Evolutionary conservation across 23 tunicate species (phyloP).

Genomic region (Styela clava): DNA sequence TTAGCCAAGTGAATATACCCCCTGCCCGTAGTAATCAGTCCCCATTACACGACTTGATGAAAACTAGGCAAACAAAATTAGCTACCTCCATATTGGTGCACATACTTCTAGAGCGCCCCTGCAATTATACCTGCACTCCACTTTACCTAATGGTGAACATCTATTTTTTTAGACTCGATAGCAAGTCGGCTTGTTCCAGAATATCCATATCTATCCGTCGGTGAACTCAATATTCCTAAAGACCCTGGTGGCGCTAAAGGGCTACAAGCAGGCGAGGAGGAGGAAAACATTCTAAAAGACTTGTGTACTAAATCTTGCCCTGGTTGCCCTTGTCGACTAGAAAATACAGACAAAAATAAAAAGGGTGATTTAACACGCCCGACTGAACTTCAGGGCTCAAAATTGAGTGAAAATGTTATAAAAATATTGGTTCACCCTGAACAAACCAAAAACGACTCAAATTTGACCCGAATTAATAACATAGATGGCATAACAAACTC

Average conservation of each 20-base stretch:
- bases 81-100: too few relatives aligned
- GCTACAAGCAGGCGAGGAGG: neutral
- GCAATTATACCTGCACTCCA: too few relatives aligned
- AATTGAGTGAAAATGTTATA: neutral
- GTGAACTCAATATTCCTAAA: constrained; percentile 21
- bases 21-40: too few relatives aligned
- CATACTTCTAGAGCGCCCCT: too few relatives aligned
- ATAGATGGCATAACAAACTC: neutral
- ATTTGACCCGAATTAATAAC: neutral
- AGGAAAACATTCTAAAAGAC: constrained; percentile 5
- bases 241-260: constrained; percentile 16
- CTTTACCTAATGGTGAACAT: too few relatives aligned
- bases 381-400: neutral
- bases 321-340: constrained; percentile 50
- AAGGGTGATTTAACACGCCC: neutral
- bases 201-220: constrained; percentile 46
- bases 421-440: neutral
- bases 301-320: constrained; percentile 64
- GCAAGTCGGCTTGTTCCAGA: neutral
- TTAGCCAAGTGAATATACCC: too few relatives aligned
- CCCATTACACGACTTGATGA: too few relatives aligned
- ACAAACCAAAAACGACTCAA: neutral
- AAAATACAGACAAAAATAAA: neutral
- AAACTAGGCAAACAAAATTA: too few relatives aligned
- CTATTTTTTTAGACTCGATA: neutral